phyloP scores from a whole-genome alignment of 2,797 vertebrate genomes.

The Danio albolineatus region DNA sequence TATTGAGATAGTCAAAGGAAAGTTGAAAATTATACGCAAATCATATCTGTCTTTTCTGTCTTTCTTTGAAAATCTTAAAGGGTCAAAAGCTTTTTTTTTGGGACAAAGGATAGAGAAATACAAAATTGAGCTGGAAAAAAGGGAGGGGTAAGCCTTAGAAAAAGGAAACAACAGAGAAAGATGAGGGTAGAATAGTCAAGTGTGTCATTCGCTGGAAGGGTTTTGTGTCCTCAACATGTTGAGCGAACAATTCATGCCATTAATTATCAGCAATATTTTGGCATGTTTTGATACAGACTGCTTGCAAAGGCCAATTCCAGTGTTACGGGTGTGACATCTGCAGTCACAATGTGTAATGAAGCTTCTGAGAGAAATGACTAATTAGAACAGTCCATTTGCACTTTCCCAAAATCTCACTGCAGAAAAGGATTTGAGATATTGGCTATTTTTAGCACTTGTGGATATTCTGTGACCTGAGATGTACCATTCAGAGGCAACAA shows the following conservation, averaged over 20 bases:
- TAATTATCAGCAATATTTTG: constrained; percentile 69
- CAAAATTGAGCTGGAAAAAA: background rate
- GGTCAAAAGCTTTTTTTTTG: constrained; percentile 5
- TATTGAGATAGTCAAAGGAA: constrained; percentile 9
- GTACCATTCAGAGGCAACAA: background rate
- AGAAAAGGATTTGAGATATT: background rate
- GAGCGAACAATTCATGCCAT: constrained; percentile 43
- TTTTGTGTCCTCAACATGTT: background rate
- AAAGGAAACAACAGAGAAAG: background rate
- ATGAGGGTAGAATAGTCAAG: background rate
- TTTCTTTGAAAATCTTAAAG: constrained; percentile 23
- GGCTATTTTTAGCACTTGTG: background rate
- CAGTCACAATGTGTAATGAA: background rate
- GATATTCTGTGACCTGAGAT: background rate
- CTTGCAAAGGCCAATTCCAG: background rate
- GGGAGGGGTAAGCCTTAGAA: background rate
- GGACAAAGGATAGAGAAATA: background rate
- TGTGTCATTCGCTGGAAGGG: constrained; percentile 4
- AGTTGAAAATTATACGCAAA: background rate
- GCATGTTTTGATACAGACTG: constrained; percentile 13
- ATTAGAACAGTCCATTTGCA: background rate
- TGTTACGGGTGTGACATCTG: background rate
- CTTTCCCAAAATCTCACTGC: background rate
- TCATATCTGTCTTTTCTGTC: constrained; percentile 1
- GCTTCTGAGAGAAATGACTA: background rate